These are phyloP conservation scores for Dryocosmus kuriphilus DNA, from an alignment of 2,888 invertebrate genomes.

Conservation along the genomic window DNA sequence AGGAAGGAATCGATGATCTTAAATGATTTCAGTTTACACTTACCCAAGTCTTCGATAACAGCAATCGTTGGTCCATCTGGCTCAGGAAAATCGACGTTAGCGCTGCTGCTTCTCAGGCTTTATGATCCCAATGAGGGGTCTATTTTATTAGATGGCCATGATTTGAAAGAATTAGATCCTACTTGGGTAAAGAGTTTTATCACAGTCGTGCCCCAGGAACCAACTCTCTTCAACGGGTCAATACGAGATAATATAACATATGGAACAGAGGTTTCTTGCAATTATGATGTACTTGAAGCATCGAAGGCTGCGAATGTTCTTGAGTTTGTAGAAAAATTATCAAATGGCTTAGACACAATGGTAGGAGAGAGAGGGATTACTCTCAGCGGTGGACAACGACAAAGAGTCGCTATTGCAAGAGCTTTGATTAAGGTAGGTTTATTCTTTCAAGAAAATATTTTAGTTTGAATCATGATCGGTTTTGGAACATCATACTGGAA, in stretches of 20 bases:
- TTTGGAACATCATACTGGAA: no score
- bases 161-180: constrained; percentile 88
- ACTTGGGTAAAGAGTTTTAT: constrained; percentile 91
- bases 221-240: constrained; percentile 92
- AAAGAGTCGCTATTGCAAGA: constrained; percentile 94
- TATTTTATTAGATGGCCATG: constrained; percentile 87
- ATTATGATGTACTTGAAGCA: constrained; percentile 81
- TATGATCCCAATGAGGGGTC: constrained; percentile 90
- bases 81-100: constrained; percentile 96
- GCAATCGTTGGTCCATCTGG: constrained; percentile 95
- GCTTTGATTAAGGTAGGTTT: constrained; percentile 89
- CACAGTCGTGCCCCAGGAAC: constrained; percentile 94
- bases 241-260: constrained; percentile 95
- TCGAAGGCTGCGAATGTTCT: constrained; percentile 91
- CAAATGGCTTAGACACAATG: constrained; percentile 87
- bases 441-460: not conserved
- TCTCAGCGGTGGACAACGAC: constrained; percentile 96
- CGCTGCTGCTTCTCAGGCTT: constrained; percentile 88
- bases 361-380: constrained; percentile 95
- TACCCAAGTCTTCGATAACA: constrained; percentile 85
- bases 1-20: constrained; percentile 82
- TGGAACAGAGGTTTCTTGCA: constrained; percentile 83
- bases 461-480: no score
- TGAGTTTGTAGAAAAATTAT: constrained; percentile 85
- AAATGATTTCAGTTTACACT: constrained; percentile 82